Conservation (phyloP, 2,888 invertebrate genomes). For the Aricia artaxerxes region DNA sequence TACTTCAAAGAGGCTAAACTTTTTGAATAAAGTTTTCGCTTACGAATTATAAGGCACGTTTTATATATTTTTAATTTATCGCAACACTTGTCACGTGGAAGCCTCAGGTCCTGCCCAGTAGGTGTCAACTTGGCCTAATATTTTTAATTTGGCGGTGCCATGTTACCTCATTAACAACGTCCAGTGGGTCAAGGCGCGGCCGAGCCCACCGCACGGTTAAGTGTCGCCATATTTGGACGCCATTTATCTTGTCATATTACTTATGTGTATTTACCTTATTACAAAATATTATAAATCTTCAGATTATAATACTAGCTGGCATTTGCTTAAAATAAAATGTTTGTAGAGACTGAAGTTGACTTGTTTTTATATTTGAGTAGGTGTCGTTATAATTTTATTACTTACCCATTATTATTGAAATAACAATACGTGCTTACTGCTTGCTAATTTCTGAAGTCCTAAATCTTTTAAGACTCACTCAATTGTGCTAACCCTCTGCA, state of each 20-base stretch:
- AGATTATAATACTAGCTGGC: neutral
- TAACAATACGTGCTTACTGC: too few relatives aligned
- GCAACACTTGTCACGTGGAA: neutral
- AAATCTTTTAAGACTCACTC: too few relatives aligned
- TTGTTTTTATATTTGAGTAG: neutral
- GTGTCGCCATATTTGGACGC: conserved; percentile 1
- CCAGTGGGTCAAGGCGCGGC: conserved; percentile 49
- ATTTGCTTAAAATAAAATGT: neutral
- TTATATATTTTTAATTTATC: neutral
- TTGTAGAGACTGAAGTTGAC: neutral
- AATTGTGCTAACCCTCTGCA: too few relatives aligned
- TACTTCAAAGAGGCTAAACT: too few relatives aligned
- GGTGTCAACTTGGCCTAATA: conserved; percentile 13
- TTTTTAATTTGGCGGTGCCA: conserved; percentile 10
- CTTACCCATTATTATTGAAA: too few relatives aligned
- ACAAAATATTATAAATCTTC: conserved; percentile 11
- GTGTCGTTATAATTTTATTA: too few relatives aligned
- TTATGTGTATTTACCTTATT: conserved; percentile 8
- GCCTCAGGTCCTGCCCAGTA: neutral
- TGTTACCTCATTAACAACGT: conserved; percentile 41
- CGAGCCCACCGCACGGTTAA: conserved; percentile 35
- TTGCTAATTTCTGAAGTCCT: too few relatives aligned
- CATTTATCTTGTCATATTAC: neutral
- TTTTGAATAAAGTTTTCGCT: too few relatives aligned
- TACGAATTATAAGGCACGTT: neutral